Evolutionary conservation across 2,113 vertebrate species (phyloP), one percentile per base, ranked within the genome.

Genomic region (Corvus moneduloides): DNA sequence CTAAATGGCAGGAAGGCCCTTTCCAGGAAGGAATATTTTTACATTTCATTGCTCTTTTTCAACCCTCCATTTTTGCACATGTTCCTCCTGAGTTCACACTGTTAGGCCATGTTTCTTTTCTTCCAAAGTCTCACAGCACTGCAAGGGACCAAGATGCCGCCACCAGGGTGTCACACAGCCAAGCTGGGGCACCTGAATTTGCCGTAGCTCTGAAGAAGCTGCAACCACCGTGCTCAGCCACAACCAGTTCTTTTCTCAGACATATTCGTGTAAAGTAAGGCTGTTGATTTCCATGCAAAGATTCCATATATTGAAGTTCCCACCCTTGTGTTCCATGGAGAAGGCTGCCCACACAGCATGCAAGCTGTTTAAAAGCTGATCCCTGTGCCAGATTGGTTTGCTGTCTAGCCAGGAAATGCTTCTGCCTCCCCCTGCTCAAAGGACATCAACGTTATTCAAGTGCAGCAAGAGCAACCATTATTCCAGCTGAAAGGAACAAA

Each of bases 351-450:
- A 48, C 75, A 92, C n/a, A 90, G 90, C 59, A 59, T 62, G 32
- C 20, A 88, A 73, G 63, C 58, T 73, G 63, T 85, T 93, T 72
- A 87, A 85, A 90, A 90, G 54, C 69, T 91, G 64, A 79, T 77
- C 33, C 85, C 51, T 76, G 55, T 9, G 4, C 43, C 59, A 59
- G 49, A 67, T 80, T 61, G 74, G 54, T 92, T 80, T 94, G 80
- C 74, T 37, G 78, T 93, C 87, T 66, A 90, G 75, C 21, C 88
- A 88, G 82, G 75, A 93, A 93, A 88, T 51, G 59, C 32, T 95
- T 94, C 92, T 83, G 71, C 67, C 72, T 92, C n/a, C 63, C 41
- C 19, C 28, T 56, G n/a, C 58, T 91, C 82, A 88, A 85, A 93
- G 46, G 51, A 80, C 75, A 88, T 58, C 54, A 73, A 3, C 2